Conservation (phyloP, 2,888 invertebrate genomes). For the Muscina levida region DNA sequence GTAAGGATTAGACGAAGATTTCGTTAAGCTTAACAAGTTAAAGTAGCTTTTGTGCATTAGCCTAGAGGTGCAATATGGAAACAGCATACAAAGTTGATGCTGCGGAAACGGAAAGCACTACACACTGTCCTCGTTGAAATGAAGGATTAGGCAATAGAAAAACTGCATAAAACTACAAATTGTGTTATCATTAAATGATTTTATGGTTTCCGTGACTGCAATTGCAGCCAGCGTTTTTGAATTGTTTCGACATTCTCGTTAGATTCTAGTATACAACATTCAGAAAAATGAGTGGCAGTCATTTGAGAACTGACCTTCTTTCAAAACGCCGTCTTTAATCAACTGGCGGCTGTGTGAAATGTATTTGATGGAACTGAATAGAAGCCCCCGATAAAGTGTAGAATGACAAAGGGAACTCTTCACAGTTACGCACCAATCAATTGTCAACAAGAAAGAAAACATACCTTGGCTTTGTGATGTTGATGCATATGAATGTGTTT, state of each 20-base stretch:
- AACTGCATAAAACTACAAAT: no score
- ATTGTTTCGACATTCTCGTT: no score
- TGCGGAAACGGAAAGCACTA: not conserved
- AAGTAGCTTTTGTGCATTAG: not conserved
- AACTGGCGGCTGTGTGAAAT: not conserved
- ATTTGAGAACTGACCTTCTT: not conserved
- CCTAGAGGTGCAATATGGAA: not conserved
- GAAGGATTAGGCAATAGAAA: no score
- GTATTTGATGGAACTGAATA: no score
- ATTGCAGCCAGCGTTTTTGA: no score
- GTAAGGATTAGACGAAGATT: constrained; percentile 26
- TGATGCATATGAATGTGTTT: not conserved
- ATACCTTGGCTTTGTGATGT: not conserved
- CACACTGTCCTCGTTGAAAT: not conserved
- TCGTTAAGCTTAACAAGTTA: constrained; percentile 31
- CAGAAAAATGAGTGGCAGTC: no score
- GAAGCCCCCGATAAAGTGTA: not conserved
- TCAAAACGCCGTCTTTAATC: not conserved
- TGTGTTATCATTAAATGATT: no score
- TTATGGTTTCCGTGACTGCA: no score
- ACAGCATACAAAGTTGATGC: not conserved
- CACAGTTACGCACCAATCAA: not conserved
- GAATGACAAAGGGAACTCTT: not conserved
- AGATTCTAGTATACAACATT: no score
- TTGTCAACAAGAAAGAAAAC: not conserved